These are phyloP conservation scores for Steinernema khuongi DNA, from an alignment of 1,140 invertebrate species.

Conservation along the genomic window DNA sequence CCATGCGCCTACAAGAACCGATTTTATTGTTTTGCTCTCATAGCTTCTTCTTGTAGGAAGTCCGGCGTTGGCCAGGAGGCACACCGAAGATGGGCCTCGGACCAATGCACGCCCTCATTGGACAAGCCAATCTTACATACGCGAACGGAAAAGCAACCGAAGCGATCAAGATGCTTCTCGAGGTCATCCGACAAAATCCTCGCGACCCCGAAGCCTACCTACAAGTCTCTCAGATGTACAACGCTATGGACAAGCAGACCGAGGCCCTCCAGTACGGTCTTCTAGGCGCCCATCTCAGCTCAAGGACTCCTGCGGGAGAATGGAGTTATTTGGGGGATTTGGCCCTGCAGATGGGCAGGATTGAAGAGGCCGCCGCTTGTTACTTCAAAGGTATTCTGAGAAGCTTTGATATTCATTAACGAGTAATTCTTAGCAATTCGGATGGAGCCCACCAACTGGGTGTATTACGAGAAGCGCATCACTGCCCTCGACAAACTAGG, in stretches of 20 bases:
- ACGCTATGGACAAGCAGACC: conserved; percentile 34
- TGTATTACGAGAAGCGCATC: conserved; percentile 55
- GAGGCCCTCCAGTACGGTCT: conserved; percentile 50
- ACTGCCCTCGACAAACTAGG: conserved; percentile 47
- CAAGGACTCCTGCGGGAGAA: conserved; percentile 46
- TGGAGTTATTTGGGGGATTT: conserved; percentile 51
- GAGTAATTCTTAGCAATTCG: conserved; percentile 37
- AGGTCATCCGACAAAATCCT: conserved; percentile 49
- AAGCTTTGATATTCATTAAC: conserved; percentile 9
- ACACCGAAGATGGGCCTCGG: conserved; percentile 12
- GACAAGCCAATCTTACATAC: conserved; percentile 51
- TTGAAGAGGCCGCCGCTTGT: conserved; percentile 51
- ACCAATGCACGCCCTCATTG: conserved; percentile 44
- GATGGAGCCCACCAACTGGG: conserved; percentile 48
- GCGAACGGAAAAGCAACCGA: conserved; percentile 41
- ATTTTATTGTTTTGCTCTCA: too few relatives aligned
- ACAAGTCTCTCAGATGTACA: conserved; percentile 50
- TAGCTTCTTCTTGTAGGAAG: too few relatives aligned
- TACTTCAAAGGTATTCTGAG: conserved; percentile 45
- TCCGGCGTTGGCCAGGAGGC: neutral
- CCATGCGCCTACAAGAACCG: too few relatives aligned
- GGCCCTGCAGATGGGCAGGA: conserved; percentile 37
- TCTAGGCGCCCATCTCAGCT: conserved; percentile 46
- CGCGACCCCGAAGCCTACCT: conserved; percentile 50
- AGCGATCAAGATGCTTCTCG: conserved; percentile 43